Conservation (phyloP, 1,140 invertebrate species). For the Cotesia chilonis region DNA sequence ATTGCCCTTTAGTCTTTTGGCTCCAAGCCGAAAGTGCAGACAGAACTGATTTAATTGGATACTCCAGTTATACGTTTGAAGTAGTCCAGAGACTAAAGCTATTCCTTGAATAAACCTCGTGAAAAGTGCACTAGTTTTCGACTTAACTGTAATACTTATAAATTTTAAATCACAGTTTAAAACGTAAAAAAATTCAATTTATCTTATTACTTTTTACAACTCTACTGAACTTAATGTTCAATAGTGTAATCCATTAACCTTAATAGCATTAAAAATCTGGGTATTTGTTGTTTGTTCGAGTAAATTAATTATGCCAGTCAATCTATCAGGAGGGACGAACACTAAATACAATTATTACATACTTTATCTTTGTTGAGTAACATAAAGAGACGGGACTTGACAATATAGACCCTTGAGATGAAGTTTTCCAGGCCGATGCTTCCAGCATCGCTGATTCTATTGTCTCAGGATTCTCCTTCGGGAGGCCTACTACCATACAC, state of each 20-base stretch:
- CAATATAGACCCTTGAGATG: conserved; percentile 36
- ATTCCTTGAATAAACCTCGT: conserved; percentile 14
- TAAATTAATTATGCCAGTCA: conserved; percentile 10
- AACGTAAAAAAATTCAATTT: conserved; percentile 22
- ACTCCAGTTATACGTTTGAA: conserved; percentile 16
- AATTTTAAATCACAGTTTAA: conserved; percentile 17
- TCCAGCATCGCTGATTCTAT: conserved; percentile 41
- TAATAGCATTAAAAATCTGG: conserved; percentile 16
- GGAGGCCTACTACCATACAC: conserved; percentile 18
- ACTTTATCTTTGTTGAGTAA: conserved; percentile 15
- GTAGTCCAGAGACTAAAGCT: neutral
- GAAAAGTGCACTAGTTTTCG: neutral
- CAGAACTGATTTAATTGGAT: conserved; percentile 24
- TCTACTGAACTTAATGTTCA: too few species aligned
- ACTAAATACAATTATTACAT: conserved; percentile 12
- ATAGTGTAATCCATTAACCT: neutral
- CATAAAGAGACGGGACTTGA: conserved; percentile 16
- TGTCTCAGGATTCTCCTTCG: conserved; percentile 37
- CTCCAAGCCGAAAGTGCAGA: neutral
- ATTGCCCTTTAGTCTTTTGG: conserved; percentile 23
- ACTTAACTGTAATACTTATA: conserved; percentile 7
- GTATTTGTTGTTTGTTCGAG: neutral
- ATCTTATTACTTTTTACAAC: neutral
- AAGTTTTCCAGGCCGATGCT: conserved; percentile 40
- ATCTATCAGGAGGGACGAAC: neutral